Base-by-base conservation (phyloP, 53 echinoderm and acorn worm species). In the Paracentrotus lividus region DNA sequence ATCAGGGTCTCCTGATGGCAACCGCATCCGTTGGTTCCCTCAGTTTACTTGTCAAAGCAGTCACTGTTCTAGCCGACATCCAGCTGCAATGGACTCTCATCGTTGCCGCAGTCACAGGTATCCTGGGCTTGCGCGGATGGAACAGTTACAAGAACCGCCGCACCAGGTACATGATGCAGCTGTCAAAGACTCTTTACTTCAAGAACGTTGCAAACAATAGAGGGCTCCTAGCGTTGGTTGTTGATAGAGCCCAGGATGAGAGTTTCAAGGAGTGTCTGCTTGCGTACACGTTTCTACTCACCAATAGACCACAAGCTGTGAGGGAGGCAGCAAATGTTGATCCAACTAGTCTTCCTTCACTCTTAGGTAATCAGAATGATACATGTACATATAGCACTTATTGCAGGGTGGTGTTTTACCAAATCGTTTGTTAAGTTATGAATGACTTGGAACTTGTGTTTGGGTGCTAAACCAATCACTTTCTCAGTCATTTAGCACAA, bases 101-200 rank as follows among this genome's bases (percentile, higher is more conserved):
- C 20, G 88, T 96, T 12, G 94, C 97, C 31, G 92, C 96, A 0
- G 96, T 95, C 5, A 95, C 97, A 0, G 99, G 97, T 40, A 77
- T 99, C 55, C 66, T 97, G 24, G 99, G 93, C 1, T 87, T 99
- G 52, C 93, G 96, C 2, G 97, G 95, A 15, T 99, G 96, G 96
- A 99, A 97, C 88, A 97, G 96, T 60, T 99, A 99, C 94, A 99
- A 97, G 96, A 99, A 99, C 51, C 96, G 99, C 26, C 97, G 97
- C 42, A 96, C 95, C 2, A 86, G 94, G 18, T 99, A 97, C 87
- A 94, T 99, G 92, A 97, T 96, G 95, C 94, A 96, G 85, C 94
- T 99, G 45, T 97, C 97, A 16, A 93, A 94, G 85, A 99, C 97
- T 27, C 93, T 99, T 92, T 99, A 96, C 69, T 99, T 92, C 88